A percentile compares a stretch with the other conserved stretches of the same genome.
Conservation (phyloP, 2,797 vertebrate species). For the Danio albolineatus region DNA sequence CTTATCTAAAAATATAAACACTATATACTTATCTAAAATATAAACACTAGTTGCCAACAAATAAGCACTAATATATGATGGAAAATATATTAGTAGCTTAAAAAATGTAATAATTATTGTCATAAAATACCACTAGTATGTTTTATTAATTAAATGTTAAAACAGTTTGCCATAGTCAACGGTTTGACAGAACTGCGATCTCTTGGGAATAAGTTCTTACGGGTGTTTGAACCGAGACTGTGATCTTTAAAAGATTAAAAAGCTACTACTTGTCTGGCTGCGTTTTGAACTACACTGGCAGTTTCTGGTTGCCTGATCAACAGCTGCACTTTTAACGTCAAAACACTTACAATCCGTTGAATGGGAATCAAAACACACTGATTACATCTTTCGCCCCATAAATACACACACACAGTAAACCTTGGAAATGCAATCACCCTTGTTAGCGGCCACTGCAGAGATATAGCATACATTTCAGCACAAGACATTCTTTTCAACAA, state of each 20-base stretch:
- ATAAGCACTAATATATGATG: too few relatives aligned
- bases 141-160: too few relatives aligned
- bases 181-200: too few relatives aligned
- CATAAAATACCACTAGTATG: too few relatives aligned
- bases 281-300: neutral
- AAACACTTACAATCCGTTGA: conserved; percentile 28
- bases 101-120: too few relatives aligned
- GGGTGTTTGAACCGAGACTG: too few relatives aligned
- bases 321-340: neutral
- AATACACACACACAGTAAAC: conserved; percentile 16
- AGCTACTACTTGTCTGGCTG: neutral
- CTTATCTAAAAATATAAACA: too few relatives aligned
- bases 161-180: too few relatives aligned
- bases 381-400: conserved; percentile 8
- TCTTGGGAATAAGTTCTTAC: too few relatives aligned
- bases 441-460: conserved; percentile 28
- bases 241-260: neutral
- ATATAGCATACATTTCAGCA: neutral
- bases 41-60: too few relatives aligned
- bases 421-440: conserved; percentile 14
- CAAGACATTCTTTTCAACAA: conserved; percentile 18
- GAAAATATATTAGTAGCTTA: too few relatives aligned
- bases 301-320: conserved; percentile 2
- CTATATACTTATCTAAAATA: too few relatives aligned
- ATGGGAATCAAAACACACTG: conserved; percentile 40